Evolutionary conservation across 2,113 vertebrate species (phyloP).

Genomic region (Archocentrus centrarchus): DNA sequence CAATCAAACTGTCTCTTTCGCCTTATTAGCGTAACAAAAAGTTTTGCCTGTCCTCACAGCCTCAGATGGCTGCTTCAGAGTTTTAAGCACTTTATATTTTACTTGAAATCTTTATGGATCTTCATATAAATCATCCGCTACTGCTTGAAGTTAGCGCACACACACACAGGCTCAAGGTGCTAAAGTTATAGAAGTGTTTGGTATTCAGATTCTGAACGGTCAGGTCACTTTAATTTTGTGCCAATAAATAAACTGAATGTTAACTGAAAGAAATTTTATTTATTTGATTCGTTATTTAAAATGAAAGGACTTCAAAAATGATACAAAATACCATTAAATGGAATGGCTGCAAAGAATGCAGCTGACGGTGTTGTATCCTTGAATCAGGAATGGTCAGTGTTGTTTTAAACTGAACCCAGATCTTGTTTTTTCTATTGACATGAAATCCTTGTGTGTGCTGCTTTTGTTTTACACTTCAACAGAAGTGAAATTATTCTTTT

Average conservation of each 20-base stretch:
- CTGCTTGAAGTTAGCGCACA: background rate
- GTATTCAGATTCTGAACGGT: background rate
- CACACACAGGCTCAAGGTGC: background rate
- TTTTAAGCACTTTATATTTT: conserved; percentile 13
- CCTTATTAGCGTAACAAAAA: conserved; percentile 39
- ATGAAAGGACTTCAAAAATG: background rate
- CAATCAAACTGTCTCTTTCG: conserved; percentile 38
- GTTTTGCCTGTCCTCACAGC: background rate
- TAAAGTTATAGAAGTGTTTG: background rate
- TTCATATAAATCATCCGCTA: background rate
- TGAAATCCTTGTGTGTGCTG: background rate
- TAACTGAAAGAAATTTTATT: background rate
- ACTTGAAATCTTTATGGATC: conserved; percentile 8
- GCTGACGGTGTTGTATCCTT: background rate
- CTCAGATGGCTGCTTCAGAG: background rate
- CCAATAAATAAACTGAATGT: background rate
- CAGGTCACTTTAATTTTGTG: too few relatives aligned
- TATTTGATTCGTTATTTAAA: background rate
- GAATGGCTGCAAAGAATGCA: background rate
- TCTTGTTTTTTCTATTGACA: background rate
- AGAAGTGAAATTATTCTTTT: background rate
- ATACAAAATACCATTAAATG: background rate
- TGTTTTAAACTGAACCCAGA: background rate
- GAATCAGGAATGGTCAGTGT: background rate
- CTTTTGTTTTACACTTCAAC: background rate